A percentile compares a stretch with the other conserved stretches of the same genome.
Evolutionary conservation across 2,797 vertebrate genomes (phyloP).

Genomic region (Heteromormyrus szaboi): DNA sequence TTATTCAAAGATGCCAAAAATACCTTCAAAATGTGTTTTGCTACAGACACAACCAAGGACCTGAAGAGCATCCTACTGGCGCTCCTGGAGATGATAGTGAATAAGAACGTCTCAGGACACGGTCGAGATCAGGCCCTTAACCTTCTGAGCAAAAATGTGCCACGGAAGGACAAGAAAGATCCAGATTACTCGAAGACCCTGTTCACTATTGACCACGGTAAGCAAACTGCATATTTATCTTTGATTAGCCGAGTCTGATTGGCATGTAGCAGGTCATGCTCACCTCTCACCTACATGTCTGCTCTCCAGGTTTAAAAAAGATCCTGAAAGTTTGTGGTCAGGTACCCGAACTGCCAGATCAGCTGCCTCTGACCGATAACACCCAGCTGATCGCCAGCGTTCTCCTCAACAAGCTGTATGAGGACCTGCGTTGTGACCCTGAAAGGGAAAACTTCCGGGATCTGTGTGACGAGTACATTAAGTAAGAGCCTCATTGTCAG

Average conservation of each 20-base stretch:
- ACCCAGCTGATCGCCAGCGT: constrained; percentile 88
- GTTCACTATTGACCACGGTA: constrained; percentile 86
- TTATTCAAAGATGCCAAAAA: background rate
- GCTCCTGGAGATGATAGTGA: constrained; percentile 83
- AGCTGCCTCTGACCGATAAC: constrained; percentile 85
- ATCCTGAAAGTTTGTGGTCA: constrained; percentile 94
- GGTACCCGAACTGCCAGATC: constrained; percentile 81
- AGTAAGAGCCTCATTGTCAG: constrained; percentile 60
- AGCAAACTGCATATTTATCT: constrained; percentile 32
- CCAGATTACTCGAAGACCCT: constrained; percentile 70
- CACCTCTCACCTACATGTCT: background rate
- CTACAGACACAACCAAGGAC: constrained; percentile 78
- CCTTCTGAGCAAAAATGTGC: constrained; percentile 85
- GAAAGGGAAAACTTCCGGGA: constrained; percentile 82
- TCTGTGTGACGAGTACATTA: constrained; percentile 84
- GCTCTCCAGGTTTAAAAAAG: constrained; percentile 78
- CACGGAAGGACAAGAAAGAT: constrained; percentile 69
- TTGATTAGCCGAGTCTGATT: background rate
- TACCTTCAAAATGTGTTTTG: background rate
- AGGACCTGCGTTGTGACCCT: constrained; percentile 84
- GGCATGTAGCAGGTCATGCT: background rate
- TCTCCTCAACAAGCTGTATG: constrained; percentile 84
- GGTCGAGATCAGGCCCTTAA: constrained; percentile 91
- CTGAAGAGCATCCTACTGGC: constrained; percentile 74
- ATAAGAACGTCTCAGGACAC: constrained; percentile 83